A percentile compares a stretch with the other conserved stretches of the same genome.
Evolutionary conservation across 2,888 invertebrate species (phyloP).

Genomic region (Acrobasis consociella): DNA sequence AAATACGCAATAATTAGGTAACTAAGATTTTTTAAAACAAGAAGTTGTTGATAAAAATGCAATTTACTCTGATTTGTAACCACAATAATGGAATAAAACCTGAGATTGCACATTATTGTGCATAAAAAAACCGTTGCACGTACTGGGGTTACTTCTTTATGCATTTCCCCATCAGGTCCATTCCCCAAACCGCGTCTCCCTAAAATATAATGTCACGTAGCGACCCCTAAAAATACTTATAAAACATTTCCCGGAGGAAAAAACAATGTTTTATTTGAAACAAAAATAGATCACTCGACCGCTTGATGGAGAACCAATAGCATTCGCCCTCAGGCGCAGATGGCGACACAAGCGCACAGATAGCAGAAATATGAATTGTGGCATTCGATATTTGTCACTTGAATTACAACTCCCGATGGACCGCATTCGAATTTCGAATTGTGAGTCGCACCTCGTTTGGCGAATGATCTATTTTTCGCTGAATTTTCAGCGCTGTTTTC

Average conservation of each 20-base stretch:
- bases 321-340: conserved; percentile 76
- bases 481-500: conserved; percentile 41
- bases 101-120: neutral
- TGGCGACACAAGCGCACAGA: conserved; percentile 77
- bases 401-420: conserved; percentile 80
- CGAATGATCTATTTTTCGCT: conserved; percentile 68
- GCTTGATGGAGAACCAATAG: conserved; percentile 81
- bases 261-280: conserved; percentile 76
- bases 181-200: conserved; percentile 47
- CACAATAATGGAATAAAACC: neutral
- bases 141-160: conserved; percentile 56
- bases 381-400: conserved; percentile 83
- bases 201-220: conserved; percentile 70
- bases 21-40: too few relatives aligned
- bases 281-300: conserved; percentile 80
- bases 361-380: conserved; percentile 82
- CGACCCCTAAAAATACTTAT: conserved; percentile 73
- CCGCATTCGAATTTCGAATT: conserved; percentile 57
- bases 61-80: too few relatives aligned
- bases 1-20: too few relatives aligned
- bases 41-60: too few relatives aligned
- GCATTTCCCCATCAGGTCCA: conserved; percentile 51
- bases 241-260: conserved; percentile 78
- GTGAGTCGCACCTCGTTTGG: conserved; percentile 75
- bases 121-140: conserved; percentile 24